A percentile compares a stretch with the other conserved stretches of the same genome.
Conservation (phyloP, 1,140 invertebrate species). For the Plutomurus gul region DNA sequence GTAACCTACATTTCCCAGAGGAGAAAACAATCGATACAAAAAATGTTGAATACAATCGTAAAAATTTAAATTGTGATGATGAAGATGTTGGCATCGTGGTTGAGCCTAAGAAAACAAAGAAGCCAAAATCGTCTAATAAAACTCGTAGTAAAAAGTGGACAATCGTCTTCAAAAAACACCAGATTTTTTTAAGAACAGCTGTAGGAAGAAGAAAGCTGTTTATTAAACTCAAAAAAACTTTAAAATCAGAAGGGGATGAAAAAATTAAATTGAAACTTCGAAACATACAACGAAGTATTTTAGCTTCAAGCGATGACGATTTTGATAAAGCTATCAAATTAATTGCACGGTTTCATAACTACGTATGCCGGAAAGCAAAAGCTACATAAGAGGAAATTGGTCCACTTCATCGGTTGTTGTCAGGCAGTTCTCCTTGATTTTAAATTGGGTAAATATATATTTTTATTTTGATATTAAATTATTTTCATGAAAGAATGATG, state of each 20-base stretch:
- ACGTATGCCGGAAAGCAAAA: no score
- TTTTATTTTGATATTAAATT: no score
- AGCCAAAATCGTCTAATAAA: not conserved
- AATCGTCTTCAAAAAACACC: not conserved
- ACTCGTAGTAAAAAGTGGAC: not conserved
- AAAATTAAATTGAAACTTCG: slow-evolving; percentile 27
- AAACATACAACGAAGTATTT: not conserved
- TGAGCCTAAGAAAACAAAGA: slow-evolving; percentile 12
- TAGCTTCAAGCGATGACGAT: not conserved
- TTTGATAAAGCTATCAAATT: not conserved
- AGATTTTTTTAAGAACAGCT: not conserved
- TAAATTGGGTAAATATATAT: no score
- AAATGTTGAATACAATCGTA: no score
- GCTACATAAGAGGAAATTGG: no score
- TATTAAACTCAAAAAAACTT: not conserved
- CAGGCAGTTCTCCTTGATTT: no score
- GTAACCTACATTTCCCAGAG: no score
- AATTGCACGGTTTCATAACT: not conserved
- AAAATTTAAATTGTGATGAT: no score
- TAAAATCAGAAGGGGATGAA: not conserved
- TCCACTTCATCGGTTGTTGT: no score
- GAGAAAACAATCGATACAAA: no score
- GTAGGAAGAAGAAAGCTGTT: slow-evolving; percentile 13
- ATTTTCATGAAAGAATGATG: no score
- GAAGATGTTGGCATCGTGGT: no score